Percentiles rank a stretch among this genome's conserved stretches.
Conservation (phyloP, 2,797 vertebrate genomes). For the Ciconia nigra region DNA sequence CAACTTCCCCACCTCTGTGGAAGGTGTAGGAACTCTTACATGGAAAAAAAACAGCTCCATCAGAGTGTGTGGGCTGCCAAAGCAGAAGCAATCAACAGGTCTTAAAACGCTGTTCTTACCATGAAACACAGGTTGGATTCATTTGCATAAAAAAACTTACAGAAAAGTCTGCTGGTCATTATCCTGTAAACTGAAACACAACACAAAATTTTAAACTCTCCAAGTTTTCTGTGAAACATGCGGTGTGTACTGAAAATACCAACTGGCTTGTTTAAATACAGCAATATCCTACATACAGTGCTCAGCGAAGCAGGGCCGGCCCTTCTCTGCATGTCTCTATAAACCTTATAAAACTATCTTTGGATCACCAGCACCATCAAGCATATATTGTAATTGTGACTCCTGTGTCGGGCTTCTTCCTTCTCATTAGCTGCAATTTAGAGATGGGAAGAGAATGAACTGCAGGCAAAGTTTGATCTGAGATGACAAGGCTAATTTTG, state of each 20-base stretch:
- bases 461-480: slow-evolving; percentile 18
- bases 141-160: background rate
- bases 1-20: background rate
- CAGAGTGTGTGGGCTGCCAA: background rate
- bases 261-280: background rate
- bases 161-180: background rate
- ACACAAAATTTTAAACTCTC: background rate
- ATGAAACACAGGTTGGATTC: background rate
- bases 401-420: background rate
- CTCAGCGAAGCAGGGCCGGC: background rate
- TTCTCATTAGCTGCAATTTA: slow-evolving; percentile 33
- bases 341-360: background rate
- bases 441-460: background rate
- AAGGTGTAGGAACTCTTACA: background rate
- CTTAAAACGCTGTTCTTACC: background rate
- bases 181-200: background rate
- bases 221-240: background rate
- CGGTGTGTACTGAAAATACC: background rate
- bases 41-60: background rate
- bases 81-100: background rate
- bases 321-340: fast-evolving
- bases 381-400: background rate
- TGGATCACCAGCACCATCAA: background rate
- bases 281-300: background rate
- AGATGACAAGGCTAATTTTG: slow-evolving; percentile 37